phyloP scores from a whole-genome alignment of 2,113 vertebrate genomes.

The Coryphaenoides rupestris region DNA sequence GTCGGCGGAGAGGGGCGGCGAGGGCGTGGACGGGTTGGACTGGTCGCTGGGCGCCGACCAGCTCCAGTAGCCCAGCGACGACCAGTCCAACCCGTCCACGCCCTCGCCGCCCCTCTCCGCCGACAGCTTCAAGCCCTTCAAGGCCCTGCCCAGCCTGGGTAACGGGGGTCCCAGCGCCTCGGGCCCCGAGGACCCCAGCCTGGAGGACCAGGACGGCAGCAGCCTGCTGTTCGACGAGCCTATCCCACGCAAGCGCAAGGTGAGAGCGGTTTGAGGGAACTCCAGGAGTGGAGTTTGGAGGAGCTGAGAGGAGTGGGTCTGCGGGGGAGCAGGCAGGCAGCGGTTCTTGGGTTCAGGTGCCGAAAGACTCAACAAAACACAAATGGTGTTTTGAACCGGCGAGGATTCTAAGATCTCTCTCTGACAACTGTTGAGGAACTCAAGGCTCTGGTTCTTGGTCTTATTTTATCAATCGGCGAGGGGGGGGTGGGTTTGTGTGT shows the following conservation, averaged over 20 bases:
- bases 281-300: too few species aligned
- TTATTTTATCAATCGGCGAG: too few species aligned
- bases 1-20: slow-evolving; percentile 91
- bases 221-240: slow-evolving; percentile 95
- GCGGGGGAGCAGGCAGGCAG: too few species aligned
- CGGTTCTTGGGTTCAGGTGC: too few species aligned
- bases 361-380: too few species aligned
- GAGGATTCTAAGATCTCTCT: too few species aligned
- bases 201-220: slow-evolving; percentile 80
- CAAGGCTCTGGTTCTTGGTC: too few species aligned
- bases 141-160: slow-evolving; percentile 73
- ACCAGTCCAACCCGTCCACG: slow-evolving; percentile 96
- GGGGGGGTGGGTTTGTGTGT: too few species aligned
- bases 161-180: slow-evolving; percentile 57
- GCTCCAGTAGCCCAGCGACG: slow-evolving; percentile 97
- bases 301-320: too few species aligned
- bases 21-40: slow-evolving; percentile 96
- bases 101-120: slow-evolving; percentile 93
- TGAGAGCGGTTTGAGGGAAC: too few species aligned
- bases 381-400: too few species aligned
- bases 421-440: too few species aligned
- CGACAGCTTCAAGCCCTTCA: slow-evolving; percentile 92
- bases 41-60: slow-evolving; percentile 96
- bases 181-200: slow-evolving; percentile 77
- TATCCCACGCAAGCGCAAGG: slow-evolving; percentile 97